Evolutionary conservation across 2,888 invertebrate species (phyloP).

Genomic region (Noctua janthe): DNA sequence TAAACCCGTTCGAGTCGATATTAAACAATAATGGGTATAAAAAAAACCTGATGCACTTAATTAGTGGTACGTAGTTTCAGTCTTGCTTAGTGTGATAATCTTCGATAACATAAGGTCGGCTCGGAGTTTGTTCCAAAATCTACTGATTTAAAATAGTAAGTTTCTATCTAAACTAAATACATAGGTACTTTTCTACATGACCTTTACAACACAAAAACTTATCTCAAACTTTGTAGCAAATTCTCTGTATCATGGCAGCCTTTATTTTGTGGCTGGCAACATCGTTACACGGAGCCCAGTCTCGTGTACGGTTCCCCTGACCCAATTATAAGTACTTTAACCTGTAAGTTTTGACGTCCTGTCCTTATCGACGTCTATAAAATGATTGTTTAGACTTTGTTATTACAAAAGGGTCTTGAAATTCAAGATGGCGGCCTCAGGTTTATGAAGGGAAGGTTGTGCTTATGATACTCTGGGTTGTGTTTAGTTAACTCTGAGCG

Average conservation of each 20-base stretch:
- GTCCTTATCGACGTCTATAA: conserved; percentile 37
- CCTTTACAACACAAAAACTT: neutral
- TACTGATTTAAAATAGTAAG: neutral
- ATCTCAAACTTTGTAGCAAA: conserved; percentile 12
- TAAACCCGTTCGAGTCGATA: neutral
- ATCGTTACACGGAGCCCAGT: conserved; percentile 17
- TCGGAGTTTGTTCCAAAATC: neutral
- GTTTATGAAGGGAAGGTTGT: conserved; percentile 36
- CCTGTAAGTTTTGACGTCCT: conserved; percentile 46
- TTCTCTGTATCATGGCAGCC: conserved; percentile 17
- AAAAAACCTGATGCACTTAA: neutral
- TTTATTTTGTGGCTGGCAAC: conserved; percentile 36
- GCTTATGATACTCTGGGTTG: conserved; percentile 35
- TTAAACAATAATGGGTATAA: neutral
- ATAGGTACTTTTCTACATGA: neutral
- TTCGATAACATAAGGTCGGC: neutral
- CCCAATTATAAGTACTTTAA: conserved; percentile 38
- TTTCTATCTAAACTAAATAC: neutral
- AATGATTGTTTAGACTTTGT: conserved; percentile 59
- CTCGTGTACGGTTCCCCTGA: conserved; percentile 16
- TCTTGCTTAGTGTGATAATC: neutral
- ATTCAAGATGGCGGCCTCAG: conserved; percentile 51
- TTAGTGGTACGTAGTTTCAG: neutral
- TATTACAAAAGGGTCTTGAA: conserved; percentile 52
- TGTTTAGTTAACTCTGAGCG: conserved; percentile 48